Evolutionary conservation across 2,888 invertebrate genomes (phyloP).

Genomic region (Tetrapedia diversipes): DNA sequence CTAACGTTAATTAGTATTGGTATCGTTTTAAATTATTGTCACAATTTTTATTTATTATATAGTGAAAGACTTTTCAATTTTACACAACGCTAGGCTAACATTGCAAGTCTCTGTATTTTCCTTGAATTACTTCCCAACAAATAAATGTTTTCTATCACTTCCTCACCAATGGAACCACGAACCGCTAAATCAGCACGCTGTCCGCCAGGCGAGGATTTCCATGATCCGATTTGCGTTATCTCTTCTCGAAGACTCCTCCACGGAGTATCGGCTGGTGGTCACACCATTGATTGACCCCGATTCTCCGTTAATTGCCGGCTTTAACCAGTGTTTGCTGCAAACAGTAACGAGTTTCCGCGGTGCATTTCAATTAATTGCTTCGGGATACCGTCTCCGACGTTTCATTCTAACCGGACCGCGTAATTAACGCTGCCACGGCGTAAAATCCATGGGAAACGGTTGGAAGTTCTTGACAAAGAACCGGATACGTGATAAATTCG

Average conservation of each 20-base stretch:
- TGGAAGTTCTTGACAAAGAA: too few relatives aligned
- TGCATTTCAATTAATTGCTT: neutral
- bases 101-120: too few relatives aligned
- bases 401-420: neutral
- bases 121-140: too few relatives aligned
- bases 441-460: too few relatives aligned
- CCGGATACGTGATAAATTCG: too few relatives aligned
- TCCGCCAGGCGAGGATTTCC: slow-evolving; percentile 53
- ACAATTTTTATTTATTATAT: too few relatives aligned
- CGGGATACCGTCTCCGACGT: too few relatives aligned
- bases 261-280: slow-evolving; percentile 27
- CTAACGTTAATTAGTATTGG: too few relatives aligned
- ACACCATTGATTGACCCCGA: slow-evolving; percentile 39
- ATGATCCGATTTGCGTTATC: slow-evolving; percentile 65
- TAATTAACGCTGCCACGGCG: neutral
- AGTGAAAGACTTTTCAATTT: too few relatives aligned
- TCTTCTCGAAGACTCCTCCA: slow-evolving; percentile 38
- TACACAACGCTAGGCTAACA: too few relatives aligned
- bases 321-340: neutral
- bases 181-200: slow-evolving; percentile 42
- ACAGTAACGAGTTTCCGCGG: neutral
- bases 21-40: too few relatives aligned
- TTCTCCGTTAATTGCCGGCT: slow-evolving; percentile 35
- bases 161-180: neutral
- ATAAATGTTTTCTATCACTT: too few relatives aligned